Base-by-base conservation (phyloP, 2,888 invertebrate genomes). In the Caenorhabditis macrosperma region DNA sequence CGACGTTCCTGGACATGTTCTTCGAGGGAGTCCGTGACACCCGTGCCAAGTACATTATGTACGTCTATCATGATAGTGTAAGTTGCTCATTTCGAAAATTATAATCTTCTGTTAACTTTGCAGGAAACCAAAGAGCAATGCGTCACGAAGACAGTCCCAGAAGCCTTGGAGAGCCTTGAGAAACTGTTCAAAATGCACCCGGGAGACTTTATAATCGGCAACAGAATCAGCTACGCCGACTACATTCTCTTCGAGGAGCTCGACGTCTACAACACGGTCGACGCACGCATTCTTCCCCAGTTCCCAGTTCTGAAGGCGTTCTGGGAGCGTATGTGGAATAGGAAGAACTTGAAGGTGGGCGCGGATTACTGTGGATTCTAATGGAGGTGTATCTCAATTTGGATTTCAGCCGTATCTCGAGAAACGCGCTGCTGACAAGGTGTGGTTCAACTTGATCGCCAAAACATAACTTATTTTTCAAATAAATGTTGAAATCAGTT, bases 161-260 rank as follows among this genome's bases (percentile, higher is more conserved):
- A 20, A 15, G 12, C 17, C 9, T 20, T 75, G 10, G 35, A 15
- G 12, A 67, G 55, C 3, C 41, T 72, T 12, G 72, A 72, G 30
- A 24, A n/a, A 5, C 72, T 61, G 2, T 75, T 66, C 46, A 44
- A 67, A n/a, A 17, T 22, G 0, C 61, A 75, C 7, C n/a, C 44
- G 12, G 66, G 67, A 24, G 28, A 60, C 12, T 75, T 46, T 44
- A 41, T 75, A n/a, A 54, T 66, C 28, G 75, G 75, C 3, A 12
- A 67, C 20, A 46, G 46, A 1, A 52, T 52, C 26, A 66, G 38
- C 22, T 75, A 60, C 22, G 61, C 75, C 10, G 75, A 75, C 38
- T 75, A 67, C 55, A 66, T 60, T 20, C 48, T 75, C 10, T 75
- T 75, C 48, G 75, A 75, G 35, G 75, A 75, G 26, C 41, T 75